phyloP scores from a whole-genome alignment of 2,113 vertebrate species.

The Microcebus ravelobensis region DNA sequence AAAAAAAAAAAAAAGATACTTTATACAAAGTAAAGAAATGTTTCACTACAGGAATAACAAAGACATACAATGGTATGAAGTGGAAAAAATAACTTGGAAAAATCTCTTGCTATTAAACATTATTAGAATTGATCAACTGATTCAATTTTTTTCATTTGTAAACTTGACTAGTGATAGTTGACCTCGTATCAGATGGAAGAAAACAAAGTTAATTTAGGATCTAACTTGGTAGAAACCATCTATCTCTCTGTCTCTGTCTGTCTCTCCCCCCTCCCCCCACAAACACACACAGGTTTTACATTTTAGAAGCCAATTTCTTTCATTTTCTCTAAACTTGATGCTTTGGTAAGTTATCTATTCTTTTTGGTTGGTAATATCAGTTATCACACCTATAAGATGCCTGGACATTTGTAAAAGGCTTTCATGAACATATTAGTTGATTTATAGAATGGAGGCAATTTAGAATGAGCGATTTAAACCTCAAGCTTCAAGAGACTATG shows the following conservation, averaged over 20 bases:
- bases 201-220: background rate
- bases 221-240: background rate
- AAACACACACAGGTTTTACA: background rate
- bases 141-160: no score
- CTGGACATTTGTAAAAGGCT: background rate
- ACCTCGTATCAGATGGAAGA: background rate
- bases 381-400: background rate
- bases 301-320: background rate
- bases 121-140: no score
- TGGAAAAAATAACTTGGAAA: no score
- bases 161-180: background rate
- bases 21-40: no score
- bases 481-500: background rate
- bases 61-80: no score
- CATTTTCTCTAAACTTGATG: background rate
- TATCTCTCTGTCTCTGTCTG: rapidly evolving
- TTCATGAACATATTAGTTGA: background rate
- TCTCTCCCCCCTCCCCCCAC: no score
- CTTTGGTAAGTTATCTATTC: background rate
- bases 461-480: background rate
- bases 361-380: background rate
- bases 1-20: no score
- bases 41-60: no score
- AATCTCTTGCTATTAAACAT: no score
- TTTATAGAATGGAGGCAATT: background rate